These are phyloP conservation scores for Onychomys leucogaster DNA, from an alignment of 2,797 vertebrate species.

Conservation along the genomic window DNA sequence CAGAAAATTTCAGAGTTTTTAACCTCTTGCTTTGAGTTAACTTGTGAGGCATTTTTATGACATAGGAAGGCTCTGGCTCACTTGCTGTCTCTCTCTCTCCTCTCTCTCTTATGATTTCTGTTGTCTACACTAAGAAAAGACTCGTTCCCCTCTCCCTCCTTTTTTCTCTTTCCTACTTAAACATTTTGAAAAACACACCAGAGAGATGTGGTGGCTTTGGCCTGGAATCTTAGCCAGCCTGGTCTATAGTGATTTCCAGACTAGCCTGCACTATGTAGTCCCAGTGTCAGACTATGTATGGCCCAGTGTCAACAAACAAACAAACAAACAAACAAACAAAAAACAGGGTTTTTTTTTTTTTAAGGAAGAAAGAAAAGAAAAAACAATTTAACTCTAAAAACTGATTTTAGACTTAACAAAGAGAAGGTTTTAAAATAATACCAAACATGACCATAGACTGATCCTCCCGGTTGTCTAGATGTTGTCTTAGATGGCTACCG, in stretches of 20 bases:
- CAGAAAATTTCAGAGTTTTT: slow-evolving; percentile 35
- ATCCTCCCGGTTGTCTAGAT: background rate
- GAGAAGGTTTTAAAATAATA: background rate
- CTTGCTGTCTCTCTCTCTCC: background rate
- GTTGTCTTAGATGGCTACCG: background rate
- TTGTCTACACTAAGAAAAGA: background rate
- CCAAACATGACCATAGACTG: background rate
- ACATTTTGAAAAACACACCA: background rate
- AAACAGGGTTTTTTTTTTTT: too few species aligned
- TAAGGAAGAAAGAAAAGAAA: background rate
- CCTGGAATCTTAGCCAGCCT: background rate
- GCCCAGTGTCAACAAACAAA: background rate
- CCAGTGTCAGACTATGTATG: too few species aligned
- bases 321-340: background rate
- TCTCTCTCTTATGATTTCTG: background rate
- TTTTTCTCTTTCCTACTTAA: background rate
- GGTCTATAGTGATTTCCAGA: background rate
- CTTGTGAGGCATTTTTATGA: slow-evolving; percentile 52
- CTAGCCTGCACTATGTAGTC: background rate
- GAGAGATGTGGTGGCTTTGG: background rate
- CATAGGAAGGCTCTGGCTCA: background rate
- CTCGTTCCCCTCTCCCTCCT: fast-evolving
- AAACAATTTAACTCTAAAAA: background rate
- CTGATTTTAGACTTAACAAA: background rate
- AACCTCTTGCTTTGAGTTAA: slow-evolving; percentile 48